Base-by-base conservation (phyloP, 2,113 vertebrate species). In the Nothoprocta perdicaria region DNA sequence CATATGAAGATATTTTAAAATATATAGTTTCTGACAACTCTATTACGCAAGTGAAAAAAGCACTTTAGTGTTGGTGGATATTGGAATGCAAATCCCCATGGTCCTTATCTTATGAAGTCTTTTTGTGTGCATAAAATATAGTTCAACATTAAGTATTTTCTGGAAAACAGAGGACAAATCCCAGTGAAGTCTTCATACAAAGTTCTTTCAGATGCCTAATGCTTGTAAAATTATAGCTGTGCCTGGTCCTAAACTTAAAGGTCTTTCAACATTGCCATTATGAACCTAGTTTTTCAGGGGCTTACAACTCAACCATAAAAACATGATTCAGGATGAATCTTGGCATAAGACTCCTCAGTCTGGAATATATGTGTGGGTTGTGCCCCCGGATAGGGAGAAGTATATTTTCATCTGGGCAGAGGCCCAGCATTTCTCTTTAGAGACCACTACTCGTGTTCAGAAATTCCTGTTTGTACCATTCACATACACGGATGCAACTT, bases 131-230 rank as follows among this genome's bases (percentile, higher is more conserved):
- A 97, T 95, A 96, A 97, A 97, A 96, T 91, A 94, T 90, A 95
- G 96, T 96, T 97, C 89, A 97, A 96, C 69, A 68, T 96, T 97
- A 97, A 97, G 94, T 93, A 96, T 97, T 95, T 97, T 96, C 95
- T 93, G 88, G 80, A 95, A 97, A 97, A 97, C 2, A 4, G 89
- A 81, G 80, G 92, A 96, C 92, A 97, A 97, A 97, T 97, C 96
- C 95, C 80, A 96, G 77, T 50, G 27, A 96, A 96, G 97, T 96
- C 93, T 97, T 98, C 91, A 88, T 89, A 89, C 90, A 96, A 97
- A 96, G 79, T 97, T 97, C 96, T 97, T 97, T 97, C 95, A 96
- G 93, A 92, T 85, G 43, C 77, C 78, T 97, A 97, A 97, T 95
- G 80, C 96, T 88, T 97, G 40, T 92, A 96, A 97, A 97, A 97